phyloP scores from a whole-genome alignment of 2,797 vertebrate genomes.

The Lindbergichthys nudifrons region DNA sequence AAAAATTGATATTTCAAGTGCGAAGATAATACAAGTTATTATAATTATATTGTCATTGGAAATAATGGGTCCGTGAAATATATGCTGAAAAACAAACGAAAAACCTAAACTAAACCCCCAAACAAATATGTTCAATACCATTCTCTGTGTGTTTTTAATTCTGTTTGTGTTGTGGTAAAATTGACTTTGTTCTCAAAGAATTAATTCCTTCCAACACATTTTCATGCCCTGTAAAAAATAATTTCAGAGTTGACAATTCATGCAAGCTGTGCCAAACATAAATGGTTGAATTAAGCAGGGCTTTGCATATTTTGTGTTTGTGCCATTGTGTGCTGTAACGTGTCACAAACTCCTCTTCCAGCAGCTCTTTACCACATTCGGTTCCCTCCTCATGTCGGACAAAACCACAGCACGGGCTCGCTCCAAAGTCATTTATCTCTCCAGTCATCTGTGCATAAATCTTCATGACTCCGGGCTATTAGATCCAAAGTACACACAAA shows the following conservation, averaged over 20 bases:
- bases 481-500: constrained; percentile 42
- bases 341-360: constrained; percentile 30
- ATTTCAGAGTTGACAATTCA: constrained; percentile 11
- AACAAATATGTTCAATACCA: background rate
- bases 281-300: constrained; percentile 14
- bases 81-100: background rate
- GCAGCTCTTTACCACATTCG: constrained; percentile 29
- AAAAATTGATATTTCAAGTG: background rate
- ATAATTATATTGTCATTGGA: background rate
- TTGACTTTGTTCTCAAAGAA: constrained; percentile 12
- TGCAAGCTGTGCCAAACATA: constrained; percentile 23
- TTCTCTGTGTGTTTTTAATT: background rate
- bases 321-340: constrained; percentile 19
- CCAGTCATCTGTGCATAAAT: constrained; percentile 46
- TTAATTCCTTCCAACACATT: background rate
- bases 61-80: background rate
- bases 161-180: background rate
- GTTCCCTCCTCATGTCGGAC: constrained; percentile 32
- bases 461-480: constrained; percentile 34
- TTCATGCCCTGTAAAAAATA: background rate
- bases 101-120: background rate
- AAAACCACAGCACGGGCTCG: constrained; percentile 34
- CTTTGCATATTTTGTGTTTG: constrained; percentile 19
- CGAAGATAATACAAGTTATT: background rate
- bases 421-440: constrained; percentile 49